Conservation (phyloP, 2,113 vertebrate genomes). For the Caranx ignobilis region DNA sequence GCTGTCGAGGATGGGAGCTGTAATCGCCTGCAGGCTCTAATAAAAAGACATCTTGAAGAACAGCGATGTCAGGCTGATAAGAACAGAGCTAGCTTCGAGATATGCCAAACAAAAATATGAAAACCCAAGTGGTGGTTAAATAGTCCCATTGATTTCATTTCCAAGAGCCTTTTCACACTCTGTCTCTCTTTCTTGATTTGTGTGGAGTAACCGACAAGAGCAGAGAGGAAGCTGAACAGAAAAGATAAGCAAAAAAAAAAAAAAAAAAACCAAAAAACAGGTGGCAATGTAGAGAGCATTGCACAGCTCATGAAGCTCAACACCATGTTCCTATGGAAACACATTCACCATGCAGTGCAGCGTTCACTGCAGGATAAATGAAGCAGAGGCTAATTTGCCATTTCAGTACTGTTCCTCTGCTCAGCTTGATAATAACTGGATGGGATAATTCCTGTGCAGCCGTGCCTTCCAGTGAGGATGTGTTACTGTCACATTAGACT, state of each 20-base stretch:
- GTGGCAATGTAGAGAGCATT: constrained; percentile 28
- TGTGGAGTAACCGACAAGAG: constrained; percentile 38
- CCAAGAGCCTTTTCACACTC: constrained; percentile 22
- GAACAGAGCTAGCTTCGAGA: constrained; percentile 29
- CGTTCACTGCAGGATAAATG: constrained; percentile 75
- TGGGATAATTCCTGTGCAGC: constrained; percentile 60
- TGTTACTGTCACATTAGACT: constrained; percentile 52
- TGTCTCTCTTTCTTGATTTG: constrained; percentile 21
- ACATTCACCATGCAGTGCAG: constrained; percentile 60
- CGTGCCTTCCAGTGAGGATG: constrained; percentile 53
- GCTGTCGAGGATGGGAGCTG: constrained; percentile 42
- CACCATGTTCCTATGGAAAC: constrained; percentile 82
- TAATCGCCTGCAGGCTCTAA: constrained; percentile 43
- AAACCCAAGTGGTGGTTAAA: constrained; percentile 61
- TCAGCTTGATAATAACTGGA: constrained; percentile 72
- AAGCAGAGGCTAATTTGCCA: constrained; percentile 78
- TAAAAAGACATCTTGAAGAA: constrained; percentile 50
- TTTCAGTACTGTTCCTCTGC: constrained; percentile 72
- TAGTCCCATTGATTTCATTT: constrained; percentile 59
- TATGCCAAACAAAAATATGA: constrained; percentile 37
- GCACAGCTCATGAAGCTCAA: constrained; percentile 56
- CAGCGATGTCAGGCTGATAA: constrained; percentile 47
- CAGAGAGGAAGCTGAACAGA: constrained; percentile 49
- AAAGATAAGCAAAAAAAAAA: constrained; percentile 47
- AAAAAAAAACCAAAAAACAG: constrained; percentile 33